Conservation (phyloP, 2,797 vertebrate species). For the Megalops cyprinoides region DNA sequence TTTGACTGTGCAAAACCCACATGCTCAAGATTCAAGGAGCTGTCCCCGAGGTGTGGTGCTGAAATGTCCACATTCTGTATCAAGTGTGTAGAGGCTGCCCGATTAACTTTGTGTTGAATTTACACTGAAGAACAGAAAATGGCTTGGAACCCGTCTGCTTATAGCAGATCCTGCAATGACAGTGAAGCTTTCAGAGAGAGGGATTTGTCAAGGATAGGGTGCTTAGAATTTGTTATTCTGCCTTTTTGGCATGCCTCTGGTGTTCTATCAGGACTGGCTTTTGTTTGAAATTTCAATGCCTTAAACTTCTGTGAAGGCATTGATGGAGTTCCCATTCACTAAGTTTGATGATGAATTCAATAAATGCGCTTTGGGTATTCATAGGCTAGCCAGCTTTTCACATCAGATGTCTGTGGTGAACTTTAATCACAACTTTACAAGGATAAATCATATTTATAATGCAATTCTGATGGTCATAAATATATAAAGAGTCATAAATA, state of each 20-base stretch:
- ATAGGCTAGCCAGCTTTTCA: neutral
- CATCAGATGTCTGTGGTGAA: slow-evolving; percentile 41
- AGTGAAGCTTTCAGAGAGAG: neutral
- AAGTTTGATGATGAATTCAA: slow-evolving; percentile 8
- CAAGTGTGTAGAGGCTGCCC: neutral
- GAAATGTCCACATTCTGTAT: neutral
- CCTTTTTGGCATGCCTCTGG: neutral
- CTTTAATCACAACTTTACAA: slow-evolving; percentile 47
- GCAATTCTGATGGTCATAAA: slow-evolving; percentile 47
- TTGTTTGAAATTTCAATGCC: neutral
- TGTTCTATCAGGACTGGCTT: neutral
- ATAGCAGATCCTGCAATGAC: neutral
- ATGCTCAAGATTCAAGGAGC: neutral
- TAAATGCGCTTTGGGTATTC: neutral
- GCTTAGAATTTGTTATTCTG: neutral
- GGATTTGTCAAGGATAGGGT: neutral
- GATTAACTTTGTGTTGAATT: neutral
- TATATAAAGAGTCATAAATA: slow-evolving; percentile 51
- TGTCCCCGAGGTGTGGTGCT: neutral
- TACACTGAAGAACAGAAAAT: too few species aligned
- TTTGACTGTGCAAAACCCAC: neutral
- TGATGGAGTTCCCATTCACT: neutral
- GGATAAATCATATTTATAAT: slow-evolving; percentile 54
- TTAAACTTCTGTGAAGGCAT: neutral
- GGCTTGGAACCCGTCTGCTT: neutral